A percentile compares a stretch with the other conserved stretches of the same genome.
Evolutionary conservation across 1,140 invertebrate genomes (phyloP).

Genomic region (Lepidurus packardi): DNA sequence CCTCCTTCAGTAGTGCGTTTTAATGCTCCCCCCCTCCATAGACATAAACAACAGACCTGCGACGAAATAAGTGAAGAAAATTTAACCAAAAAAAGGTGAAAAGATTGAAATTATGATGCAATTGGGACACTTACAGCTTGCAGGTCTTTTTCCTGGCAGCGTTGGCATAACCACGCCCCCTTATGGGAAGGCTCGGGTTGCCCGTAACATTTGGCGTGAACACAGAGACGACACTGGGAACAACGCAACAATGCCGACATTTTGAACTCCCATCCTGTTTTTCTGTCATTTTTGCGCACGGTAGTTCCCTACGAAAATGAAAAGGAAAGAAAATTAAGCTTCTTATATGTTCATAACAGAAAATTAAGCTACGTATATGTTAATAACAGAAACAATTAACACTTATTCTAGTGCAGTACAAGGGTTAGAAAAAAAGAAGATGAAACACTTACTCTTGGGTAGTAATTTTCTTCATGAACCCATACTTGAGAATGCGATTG

Average conservation of each 20-base stretch:
- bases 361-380: not conserved
- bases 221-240: not conserved
- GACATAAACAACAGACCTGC: constrained; percentile 46
- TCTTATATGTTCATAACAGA: not conserved
- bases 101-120: constrained; percentile 43
- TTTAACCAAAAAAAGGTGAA: not conserved
- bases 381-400: not conserved
- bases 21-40: constrained; percentile 57
- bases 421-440: not conserved
- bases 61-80: not conserved
- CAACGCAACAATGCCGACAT: constrained; percentile 24
- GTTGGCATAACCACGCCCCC: constrained; percentile 50
- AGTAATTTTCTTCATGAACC: not conserved
- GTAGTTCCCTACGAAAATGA: not conserved
- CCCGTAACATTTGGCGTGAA: constrained; percentile 38
- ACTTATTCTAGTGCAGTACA: not conserved
- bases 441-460: not conserved
- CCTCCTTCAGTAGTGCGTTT: constrained; percentile 54
- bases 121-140: constrained; percentile 40
- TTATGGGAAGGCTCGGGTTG: constrained; percentile 40
- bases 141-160: constrained; percentile 44
- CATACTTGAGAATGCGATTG: not conserved
- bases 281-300: not conserved
- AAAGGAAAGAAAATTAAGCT: not conserved
- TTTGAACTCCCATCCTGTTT: not conserved